Evolutionary conservation across 2,888 invertebrate species (phyloP).

Genomic region (Xanthostigma xanthostigma): DNA sequence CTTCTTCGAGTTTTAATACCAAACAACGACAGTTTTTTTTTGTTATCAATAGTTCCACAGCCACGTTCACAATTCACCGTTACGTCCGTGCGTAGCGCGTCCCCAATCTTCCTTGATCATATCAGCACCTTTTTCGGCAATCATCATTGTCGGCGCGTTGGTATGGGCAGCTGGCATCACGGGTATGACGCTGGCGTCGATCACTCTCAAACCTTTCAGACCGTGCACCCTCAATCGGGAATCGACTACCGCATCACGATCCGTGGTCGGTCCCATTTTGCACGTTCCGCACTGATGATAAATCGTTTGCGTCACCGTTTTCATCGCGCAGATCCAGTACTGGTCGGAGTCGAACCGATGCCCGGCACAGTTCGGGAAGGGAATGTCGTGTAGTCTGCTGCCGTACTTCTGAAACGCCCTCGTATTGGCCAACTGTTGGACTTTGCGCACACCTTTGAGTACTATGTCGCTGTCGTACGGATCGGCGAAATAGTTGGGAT

Average conservation of each 20-base stretch:
- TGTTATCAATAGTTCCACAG: no score
- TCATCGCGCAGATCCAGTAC: constrained; percentile 53
- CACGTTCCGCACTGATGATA: constrained; percentile 54
- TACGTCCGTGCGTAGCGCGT: not conserved
- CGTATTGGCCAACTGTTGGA: constrained; percentile 40
- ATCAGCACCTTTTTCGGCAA: constrained; percentile 64
- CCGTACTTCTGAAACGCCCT: constrained; percentile 41
- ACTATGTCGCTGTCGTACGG: constrained; percentile 46
- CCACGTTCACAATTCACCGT: no score
- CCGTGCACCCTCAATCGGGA: constrained; percentile 47
- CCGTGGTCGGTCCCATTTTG: constrained; percentile 43
- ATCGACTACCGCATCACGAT: constrained; percentile 48
- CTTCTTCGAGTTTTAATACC: no score
- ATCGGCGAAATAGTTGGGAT: constrained; percentile 43
- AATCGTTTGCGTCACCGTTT: constrained; percentile 51
- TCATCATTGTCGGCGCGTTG: constrained; percentile 64
- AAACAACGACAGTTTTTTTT: no score
- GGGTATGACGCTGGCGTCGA: constrained; percentile 70
- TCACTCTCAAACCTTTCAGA: constrained; percentile 49
- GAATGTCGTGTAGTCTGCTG: constrained; percentile 40
- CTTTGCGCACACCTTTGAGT: constrained; percentile 44
- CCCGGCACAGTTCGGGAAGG: constrained; percentile 42
- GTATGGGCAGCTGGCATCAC: constrained; percentile 62
- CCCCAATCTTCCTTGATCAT: constrained; percentile 45
- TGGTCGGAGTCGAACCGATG: constrained; percentile 44